Percentiles rank a stretch among this genome's conserved stretches.
These are phyloP conservation scores for Toxonevra muliebris DNA, from an alignment of 2,888 invertebrate species.

Conservation along the genomic window DNA sequence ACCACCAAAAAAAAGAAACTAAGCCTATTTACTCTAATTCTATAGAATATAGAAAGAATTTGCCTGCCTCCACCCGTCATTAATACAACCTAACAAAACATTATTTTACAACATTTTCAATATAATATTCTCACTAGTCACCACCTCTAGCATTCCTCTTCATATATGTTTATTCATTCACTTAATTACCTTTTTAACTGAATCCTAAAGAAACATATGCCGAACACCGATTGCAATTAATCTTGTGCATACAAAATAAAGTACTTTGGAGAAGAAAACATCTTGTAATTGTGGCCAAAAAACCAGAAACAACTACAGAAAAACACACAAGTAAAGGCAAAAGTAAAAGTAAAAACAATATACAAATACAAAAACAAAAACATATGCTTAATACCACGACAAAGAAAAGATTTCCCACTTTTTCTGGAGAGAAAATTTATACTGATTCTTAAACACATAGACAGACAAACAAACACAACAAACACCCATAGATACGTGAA, in stretches of 20 bases:
- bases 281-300: constrained; percentile 44
- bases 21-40: too few relatives aligned
- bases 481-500: constrained; percentile 7
- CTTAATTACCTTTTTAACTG: constrained; percentile 51
- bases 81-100: too few relatives aligned
- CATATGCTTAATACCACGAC: constrained; percentile 26
- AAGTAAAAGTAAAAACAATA: constrained; percentile 29
- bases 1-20: too few relatives aligned
- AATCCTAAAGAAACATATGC: constrained; percentile 51
- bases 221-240: constrained; percentile 58
- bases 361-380: constrained; percentile 18
- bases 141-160: background rate
- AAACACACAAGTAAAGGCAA: constrained; percentile 12
- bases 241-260: constrained; percentile 48
- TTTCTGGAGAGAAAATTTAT: constrained; percentile 16
- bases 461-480: constrained; percentile 1
- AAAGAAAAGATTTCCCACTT: constrained; percentile 32
- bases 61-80: too few relatives aligned
- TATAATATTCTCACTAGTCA: too few relatives aligned
- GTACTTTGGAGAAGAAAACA: constrained; percentile 31
- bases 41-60: too few relatives aligned
- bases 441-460: background rate
- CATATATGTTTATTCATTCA: background rate
- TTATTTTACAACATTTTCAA: too few relatives aligned
- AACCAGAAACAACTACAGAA: constrained; percentile 6